A percentile compares a stretch with the other conserved stretches of the same genome.
Evolutionary conservation across 1,140 invertebrate genomes (phyloP).

Genomic region (Marisa cornuarietis): DNA sequence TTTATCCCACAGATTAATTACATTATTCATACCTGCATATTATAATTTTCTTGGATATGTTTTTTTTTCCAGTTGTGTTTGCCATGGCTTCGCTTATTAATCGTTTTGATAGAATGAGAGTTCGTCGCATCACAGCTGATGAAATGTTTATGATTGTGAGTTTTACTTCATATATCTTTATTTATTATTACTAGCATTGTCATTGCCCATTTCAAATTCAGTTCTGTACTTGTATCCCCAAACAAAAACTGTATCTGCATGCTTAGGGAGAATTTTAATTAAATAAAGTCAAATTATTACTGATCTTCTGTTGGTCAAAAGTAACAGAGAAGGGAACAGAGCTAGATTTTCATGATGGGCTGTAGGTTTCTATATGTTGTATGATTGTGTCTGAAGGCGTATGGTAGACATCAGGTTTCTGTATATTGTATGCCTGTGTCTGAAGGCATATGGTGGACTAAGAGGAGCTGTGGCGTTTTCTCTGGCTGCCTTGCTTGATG

Average conservation of each 20-base stretch:
- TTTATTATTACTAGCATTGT: neutral
- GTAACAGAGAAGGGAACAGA: neutral
- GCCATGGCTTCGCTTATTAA: conserved; percentile 52
- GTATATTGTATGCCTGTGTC: no score
- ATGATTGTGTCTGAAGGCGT: conserved; percentile 73
- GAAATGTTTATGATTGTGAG: conserved; percentile 63
- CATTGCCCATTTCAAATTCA: neutral
- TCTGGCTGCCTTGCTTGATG: conserved; percentile 88
- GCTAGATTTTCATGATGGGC: neutral
- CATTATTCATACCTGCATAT: neutral
- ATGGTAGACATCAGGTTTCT: conserved; percentile 85
- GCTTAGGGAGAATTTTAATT: neutral
- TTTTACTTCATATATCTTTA: neutral
- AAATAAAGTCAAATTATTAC: neutral
- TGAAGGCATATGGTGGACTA: conserved; percentile 91
- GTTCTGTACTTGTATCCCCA: neutral
- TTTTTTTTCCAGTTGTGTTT: conserved; percentile 53
- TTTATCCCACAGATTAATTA: neutral
- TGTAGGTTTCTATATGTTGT: no score
- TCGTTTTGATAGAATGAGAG: conserved; percentile 40
- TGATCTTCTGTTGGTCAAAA: neutral
- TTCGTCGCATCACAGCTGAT: conserved; percentile 29
- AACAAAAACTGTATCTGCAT: neutral
- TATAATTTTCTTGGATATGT: neutral
- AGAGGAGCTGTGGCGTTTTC: conserved; percentile 98